These are phyloP conservation scores for Rissa tridactyla DNA, from an alignment of 2,113 vertebrate genomes.

Conservation along the genomic window DNA sequence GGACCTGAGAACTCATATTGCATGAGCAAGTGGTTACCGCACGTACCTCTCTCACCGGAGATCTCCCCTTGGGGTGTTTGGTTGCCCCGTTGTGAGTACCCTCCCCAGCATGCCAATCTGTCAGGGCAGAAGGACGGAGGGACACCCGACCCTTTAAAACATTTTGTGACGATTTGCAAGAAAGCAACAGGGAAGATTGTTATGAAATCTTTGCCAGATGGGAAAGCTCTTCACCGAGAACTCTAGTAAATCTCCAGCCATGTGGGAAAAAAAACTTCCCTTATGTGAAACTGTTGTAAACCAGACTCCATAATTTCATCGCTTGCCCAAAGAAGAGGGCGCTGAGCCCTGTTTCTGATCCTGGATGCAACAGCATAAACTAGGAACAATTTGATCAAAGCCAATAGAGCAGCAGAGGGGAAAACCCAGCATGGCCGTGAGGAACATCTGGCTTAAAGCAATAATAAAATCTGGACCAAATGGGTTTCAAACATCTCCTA, in stretches of 20 bases:
- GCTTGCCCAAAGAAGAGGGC: neutral
- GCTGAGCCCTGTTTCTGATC: neutral
- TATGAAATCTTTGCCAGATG: neutral
- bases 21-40: neutral
- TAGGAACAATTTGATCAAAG: neutral
- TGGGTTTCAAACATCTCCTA: neutral
- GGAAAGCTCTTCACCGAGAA: neutral
- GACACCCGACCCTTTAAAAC: neutral
- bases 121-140: neutral
- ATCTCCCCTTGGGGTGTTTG: neutral
- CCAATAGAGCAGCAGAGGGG: neutral
- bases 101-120: neutral
- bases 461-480: neutral
- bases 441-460: neutral
- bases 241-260: neutral
- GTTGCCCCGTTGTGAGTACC: neutral
- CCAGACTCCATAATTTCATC: neutral
- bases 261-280: neutral
- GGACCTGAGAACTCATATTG: neutral
- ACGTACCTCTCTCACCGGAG: rapidly evolving
- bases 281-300: neutral
- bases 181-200: neutral
- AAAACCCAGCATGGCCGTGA: neutral
- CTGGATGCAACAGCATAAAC: neutral
- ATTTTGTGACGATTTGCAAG: neutral